Percentiles rank a stretch among this genome's conserved stretches.
phyloP scores from a whole-genome alignment of 2,888 invertebrate species.

The Tachystola acroxantha region DNA sequence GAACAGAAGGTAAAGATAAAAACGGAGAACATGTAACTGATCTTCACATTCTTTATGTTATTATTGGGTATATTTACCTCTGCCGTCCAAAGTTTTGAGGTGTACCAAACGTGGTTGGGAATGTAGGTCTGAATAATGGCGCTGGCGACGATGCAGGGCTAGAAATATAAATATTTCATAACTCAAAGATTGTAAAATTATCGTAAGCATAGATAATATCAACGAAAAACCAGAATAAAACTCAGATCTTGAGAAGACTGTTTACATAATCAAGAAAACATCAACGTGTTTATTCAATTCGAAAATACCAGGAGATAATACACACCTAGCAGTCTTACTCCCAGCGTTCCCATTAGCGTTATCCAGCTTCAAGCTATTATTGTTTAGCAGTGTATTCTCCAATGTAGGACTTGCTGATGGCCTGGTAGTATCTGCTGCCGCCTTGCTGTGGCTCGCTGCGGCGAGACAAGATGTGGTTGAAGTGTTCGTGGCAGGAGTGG shows the following conservation, averaged over 20 bases:
- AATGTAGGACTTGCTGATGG: slow-evolving; percentile 57
- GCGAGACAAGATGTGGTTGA: slow-evolving; percentile 35
- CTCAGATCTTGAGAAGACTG: too few relatives aligned
- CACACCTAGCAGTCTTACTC: slow-evolving; percentile 59
- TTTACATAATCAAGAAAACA: too few relatives aligned
- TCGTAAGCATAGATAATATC: too few relatives aligned
- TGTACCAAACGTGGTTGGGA: slow-evolving; percentile 84
- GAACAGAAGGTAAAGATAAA: not conserved
- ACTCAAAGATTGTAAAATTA: not conserved
- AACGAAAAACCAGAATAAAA: too few relatives aligned
- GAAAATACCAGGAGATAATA: slow-evolving; percentile 20
- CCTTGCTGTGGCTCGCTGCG: slow-evolving; percentile 53
- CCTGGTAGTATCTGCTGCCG: slow-evolving; percentile 52
- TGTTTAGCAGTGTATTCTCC: slow-evolving; percentile 59
- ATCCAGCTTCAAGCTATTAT: slow-evolving; percentile 64
- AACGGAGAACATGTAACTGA: too few relatives aligned
- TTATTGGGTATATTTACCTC: slow-evolving; percentile 47
- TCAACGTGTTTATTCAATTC: too few relatives aligned
- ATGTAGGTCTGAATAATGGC: slow-evolving; percentile 84
- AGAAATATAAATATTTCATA: slow-evolving; percentile 15
- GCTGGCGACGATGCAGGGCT: slow-evolving; percentile 81
- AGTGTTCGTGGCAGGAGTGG: slow-evolving; percentile 44
- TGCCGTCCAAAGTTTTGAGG: slow-evolving; percentile 68
- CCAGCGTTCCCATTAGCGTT: slow-evolving; percentile 70
- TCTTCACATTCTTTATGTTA: too few relatives aligned